Conservation (phyloP, 2,113 vertebrate genomes). For the Beaufortia kweichowensis region DNA sequence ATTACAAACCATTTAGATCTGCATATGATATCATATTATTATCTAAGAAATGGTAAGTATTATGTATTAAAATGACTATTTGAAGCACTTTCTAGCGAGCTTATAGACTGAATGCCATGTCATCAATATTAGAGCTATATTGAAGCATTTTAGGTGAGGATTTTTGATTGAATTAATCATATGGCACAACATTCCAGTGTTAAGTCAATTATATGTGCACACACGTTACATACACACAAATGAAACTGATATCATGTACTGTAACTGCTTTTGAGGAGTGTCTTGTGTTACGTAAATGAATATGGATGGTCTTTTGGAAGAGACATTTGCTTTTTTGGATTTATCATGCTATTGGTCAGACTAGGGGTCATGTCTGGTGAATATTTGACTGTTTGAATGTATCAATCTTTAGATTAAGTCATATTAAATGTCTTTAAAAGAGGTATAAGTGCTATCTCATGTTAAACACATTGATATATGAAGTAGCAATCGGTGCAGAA, state of each 20-base stretch:
- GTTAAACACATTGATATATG: constrained; percentile 48
- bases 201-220: constrained; percentile 49
- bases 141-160: constrained; percentile 31
- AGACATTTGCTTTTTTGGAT: constrained; percentile 38
- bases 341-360: constrained; percentile 45
- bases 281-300: constrained; percentile 39
- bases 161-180: constrained; percentile 48
- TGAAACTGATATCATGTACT: constrained; percentile 51
- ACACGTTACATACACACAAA: constrained; percentile 22
- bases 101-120: constrained; percentile 54
- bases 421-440: constrained; percentile 50
- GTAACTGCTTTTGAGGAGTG: constrained; percentile 52
- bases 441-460: constrained; percentile 42
- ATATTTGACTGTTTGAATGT: constrained; percentile 44
- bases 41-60: constrained; percentile 51
- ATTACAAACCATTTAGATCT: constrained; percentile 74
- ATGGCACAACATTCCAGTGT: constrained; percentile 84
- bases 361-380: constrained; percentile 36
- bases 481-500: constrained; percentile 23
- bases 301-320: constrained; percentile 27
- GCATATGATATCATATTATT: constrained; percentile 45
- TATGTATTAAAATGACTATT: constrained; percentile 70
- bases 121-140: constrained; percentile 50
- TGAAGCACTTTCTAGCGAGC: constrained; percentile 74
- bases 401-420: constrained; percentile 46